A percentile compares a stretch with the other conserved stretches of the same genome.
These are phyloP conservation scores for Rousettus leschenaultii DNA, from an alignment of 2,113 vertebrate genomes.

Conservation along the genomic window DNA sequence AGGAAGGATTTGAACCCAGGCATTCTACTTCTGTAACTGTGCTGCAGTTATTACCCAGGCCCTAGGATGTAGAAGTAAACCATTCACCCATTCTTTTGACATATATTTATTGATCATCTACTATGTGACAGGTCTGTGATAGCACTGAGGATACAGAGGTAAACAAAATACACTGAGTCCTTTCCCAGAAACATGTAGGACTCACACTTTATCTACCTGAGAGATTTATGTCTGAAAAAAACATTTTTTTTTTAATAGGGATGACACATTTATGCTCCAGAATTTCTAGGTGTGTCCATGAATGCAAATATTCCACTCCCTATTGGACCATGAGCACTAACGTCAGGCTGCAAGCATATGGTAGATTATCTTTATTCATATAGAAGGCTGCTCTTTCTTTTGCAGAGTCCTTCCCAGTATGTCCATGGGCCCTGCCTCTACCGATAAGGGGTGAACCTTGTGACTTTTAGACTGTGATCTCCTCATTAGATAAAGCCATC, in stretches of 20 bases:
- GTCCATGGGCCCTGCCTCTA: background rate
- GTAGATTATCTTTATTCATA: background rate
- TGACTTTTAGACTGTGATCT: background rate
- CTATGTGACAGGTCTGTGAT: background rate
- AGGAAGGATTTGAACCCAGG: background rate
- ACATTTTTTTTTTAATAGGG: background rate
- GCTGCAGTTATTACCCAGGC: background rate
- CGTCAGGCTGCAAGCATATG: background rate
- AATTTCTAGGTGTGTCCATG: background rate
- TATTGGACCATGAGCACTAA: background rate
- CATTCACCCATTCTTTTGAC: background rate
- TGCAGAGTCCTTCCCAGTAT: background rate
- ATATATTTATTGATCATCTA: background rate
- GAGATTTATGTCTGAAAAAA: background rate
- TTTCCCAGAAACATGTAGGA: background rate
- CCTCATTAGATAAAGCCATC: slow-evolving; percentile 50
- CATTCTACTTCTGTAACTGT: background rate
- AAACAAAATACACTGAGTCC: background rate
- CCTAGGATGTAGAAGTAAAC: background rate
- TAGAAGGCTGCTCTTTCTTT: background rate
- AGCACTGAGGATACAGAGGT: background rate
- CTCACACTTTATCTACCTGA: background rate
- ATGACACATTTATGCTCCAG: background rate
- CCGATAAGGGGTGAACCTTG: background rate
- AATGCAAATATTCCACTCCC: background rate